A percentile compares a stretch with the other conserved stretches of the same genome.
These are phyloP conservation scores for Drosophila bocki DNA, from an alignment of 1,140 invertebrate species.

Conservation along the genomic window DNA sequence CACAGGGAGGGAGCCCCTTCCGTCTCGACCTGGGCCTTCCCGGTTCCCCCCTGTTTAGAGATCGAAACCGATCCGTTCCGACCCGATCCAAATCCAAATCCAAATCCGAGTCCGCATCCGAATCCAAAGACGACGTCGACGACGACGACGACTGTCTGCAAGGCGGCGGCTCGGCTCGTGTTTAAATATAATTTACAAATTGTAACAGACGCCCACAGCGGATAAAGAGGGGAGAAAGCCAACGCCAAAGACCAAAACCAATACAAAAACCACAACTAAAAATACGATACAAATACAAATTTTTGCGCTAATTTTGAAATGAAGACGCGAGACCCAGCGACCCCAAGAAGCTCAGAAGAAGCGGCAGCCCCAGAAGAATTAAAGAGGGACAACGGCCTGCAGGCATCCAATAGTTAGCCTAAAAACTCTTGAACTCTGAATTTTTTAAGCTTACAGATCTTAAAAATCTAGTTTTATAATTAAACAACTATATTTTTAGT, in stretches of 20 bases:
- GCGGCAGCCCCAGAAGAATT: not conserved
- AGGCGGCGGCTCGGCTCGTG: slow-evolving; percentile 50
- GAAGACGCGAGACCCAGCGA: slow-evolving; percentile 43
- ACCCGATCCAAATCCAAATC: slow-evolving; percentile 34
- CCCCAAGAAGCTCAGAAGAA: slow-evolving; percentile 13
- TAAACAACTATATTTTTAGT: not conserved
- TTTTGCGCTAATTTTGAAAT: slow-evolving; percentile 75
- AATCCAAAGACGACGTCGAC: slow-evolving; percentile 22
- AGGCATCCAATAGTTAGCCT: not conserved
- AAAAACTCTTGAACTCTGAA: not conserved
- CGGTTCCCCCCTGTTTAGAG: slow-evolving; percentile 7
- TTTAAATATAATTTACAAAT: slow-evolving; percentile 82
- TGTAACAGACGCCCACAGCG: slow-evolving; percentile 60
- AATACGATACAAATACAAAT: slow-evolving; percentile 67
- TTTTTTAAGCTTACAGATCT: not conserved
- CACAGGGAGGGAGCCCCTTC: slow-evolving; percentile 22
- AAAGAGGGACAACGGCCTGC: slow-evolving; percentile 7
- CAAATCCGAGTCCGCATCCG: slow-evolving; percentile 19
- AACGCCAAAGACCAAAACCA: slow-evolving; percentile 31
- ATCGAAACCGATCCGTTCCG: slow-evolving; percentile 49
- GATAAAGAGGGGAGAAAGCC: slow-evolving; percentile 21
- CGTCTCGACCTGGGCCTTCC: not conserved
- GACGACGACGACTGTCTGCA: slow-evolving; percentile 25
- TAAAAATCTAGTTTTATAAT: too few relatives aligned
- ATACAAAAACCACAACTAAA: slow-evolving; percentile 68